Evolutionary conservation across 2,797 vertebrate genomes (phyloP), one percentile per base, ranked within the genome.

Genomic region (Tinamus major): DNA sequence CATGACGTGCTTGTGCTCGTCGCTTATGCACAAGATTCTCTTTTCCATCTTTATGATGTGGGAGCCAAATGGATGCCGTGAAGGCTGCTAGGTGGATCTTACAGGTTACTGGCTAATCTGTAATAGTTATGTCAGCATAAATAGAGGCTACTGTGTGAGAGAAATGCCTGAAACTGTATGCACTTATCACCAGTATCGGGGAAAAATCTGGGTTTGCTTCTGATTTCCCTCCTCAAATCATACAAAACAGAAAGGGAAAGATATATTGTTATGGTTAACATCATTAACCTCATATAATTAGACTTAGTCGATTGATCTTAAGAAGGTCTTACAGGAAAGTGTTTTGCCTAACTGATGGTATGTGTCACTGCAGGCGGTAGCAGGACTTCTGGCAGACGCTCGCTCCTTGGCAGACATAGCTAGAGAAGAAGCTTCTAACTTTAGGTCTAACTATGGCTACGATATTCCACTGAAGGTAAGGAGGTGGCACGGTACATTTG

Each of bases 391-490:
- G 92, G 99, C 99, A 69, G 99, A 99, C 69, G 99, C 99, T 13
- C 98, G 99, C 9, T 99, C 99, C 37, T 97, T 99, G 69, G 98
- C 99, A 77, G 99, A 99, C 90, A 99, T 99, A 8, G 98, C 99
- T 72, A 98, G 99, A 94, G 99, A 99, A 94, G 99, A 99, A 95
- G 99, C 99, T 2, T 99, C 99, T 35, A 99, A 98, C 97, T 99
- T 99, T 27, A 98, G 99, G 80, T 98, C 99, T 9, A 99, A 98
- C 97, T 99, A 99, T 27, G 99, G 99, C 81, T 99, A 99, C n/a
- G 98, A 99, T 96, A 99, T 99, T 96, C 99, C 99, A 29, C 96
- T 99, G 33, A 99, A 99, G 98, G 99, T 99, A 96, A 95, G 85
- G 75, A 33, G 58, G 8, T 1, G 6, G 2, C 3, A 13, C 18